These are phyloP conservation scores for Leucoraja ocellata DNA, from an alignment of 2,797 vertebrate species.

Conservation along the genomic window DNA sequence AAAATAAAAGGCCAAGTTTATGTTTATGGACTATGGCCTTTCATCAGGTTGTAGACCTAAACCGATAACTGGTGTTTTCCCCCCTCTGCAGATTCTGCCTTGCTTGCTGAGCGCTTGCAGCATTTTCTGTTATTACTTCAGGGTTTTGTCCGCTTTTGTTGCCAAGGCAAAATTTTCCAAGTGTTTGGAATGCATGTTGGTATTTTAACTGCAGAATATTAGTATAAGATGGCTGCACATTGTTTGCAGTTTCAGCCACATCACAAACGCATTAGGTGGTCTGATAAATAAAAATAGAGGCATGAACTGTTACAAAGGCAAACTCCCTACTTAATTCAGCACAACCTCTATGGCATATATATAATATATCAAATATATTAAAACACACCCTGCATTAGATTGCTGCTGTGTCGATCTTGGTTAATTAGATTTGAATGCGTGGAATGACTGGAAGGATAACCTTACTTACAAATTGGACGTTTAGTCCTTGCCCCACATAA, in stretches of 20 bases:
- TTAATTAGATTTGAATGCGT: conserved; percentile 19
- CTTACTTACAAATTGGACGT: conserved; percentile 18
- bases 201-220: conserved; percentile 16
- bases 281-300: conserved; percentile 26
- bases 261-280: not conserved
- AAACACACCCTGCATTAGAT: not conserved
- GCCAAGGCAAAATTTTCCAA: conserved; percentile 16
- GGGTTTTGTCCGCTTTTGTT: not conserved
- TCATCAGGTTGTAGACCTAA: not conserved
- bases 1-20: not conserved
- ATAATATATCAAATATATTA: no score
- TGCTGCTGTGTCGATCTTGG: not conserved
- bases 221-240: conserved; percentile 17
- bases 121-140: conserved; percentile 30
- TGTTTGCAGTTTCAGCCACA: conserved; percentile 16
- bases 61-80: not conserved
- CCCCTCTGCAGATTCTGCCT: not conserved
- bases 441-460: conserved; percentile 9
- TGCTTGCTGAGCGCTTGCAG: conserved; percentile 24
- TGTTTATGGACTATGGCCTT: not conserved
- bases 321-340: conserved; percentile 6
- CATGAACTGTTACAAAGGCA: conserved; percentile 20
- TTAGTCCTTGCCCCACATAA: conserved; percentile 17
- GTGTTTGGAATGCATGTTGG: conserved; percentile 2
- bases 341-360: conserved; percentile 16